Evolutionary conservation across 1,140 invertebrate genomes (phyloP).

Genomic region (Notospermus geniculatus): DNA sequence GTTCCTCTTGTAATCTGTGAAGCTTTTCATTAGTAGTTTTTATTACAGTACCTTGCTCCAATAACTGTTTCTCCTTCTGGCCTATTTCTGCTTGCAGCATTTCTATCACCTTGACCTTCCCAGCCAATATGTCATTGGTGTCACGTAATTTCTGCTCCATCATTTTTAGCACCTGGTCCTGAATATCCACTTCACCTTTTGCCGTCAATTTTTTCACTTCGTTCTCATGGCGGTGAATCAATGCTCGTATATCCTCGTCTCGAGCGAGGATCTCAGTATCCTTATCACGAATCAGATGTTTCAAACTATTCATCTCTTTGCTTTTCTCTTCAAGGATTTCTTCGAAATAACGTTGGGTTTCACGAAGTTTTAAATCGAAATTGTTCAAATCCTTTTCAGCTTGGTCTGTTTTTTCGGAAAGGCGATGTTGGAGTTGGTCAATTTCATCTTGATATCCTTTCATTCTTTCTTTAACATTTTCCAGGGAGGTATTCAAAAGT

Average conservation of each 20-base stretch:
- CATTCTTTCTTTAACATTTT: constrained; percentile 44
- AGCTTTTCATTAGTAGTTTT: constrained; percentile 46
- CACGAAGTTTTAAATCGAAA: constrained; percentile 41
- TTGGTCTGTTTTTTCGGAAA: constrained; percentile 36
- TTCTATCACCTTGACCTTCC: constrained; percentile 46
- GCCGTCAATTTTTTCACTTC: constrained; percentile 39
- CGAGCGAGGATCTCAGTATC: constrained; percentile 37
- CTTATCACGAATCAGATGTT: constrained; percentile 33
- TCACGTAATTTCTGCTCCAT: constrained; percentile 48
- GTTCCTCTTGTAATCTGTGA: constrained; percentile 68
- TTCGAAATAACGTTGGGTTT: constrained; percentile 50
- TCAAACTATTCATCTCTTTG: constrained; percentile 32
- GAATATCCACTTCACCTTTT: constrained; percentile 40
- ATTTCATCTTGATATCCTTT: constrained; percentile 41
- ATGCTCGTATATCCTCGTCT: constrained; percentile 43
- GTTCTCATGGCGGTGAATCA: constrained; percentile 44
- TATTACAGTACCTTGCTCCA: constrained; percentile 33
- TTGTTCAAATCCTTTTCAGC: constrained; percentile 40
- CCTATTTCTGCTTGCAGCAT: constrained; percentile 39
- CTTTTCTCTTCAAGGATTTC: constrained; percentile 45
- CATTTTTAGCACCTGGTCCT: constrained; percentile 48
- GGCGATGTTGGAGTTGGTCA: constrained; percentile 23
- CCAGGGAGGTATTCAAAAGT: constrained; percentile 36
- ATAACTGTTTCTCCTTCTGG: constrained; percentile 40
- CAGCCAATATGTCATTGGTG: constrained; percentile 45